phyloP scores from a whole-genome alignment of 2,888 invertebrate genomes.

The Spialia ferax region DNA sequence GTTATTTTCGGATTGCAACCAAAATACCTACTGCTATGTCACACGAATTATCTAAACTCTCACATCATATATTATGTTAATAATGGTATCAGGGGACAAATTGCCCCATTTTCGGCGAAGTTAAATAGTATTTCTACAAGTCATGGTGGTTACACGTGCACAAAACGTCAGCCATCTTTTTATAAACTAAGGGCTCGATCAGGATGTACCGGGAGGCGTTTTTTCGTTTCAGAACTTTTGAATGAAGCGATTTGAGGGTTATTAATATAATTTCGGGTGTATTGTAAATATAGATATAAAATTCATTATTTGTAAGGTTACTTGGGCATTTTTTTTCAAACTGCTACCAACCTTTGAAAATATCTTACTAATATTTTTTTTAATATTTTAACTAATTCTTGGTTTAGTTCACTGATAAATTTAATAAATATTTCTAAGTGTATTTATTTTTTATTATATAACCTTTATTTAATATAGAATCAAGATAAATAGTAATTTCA shows the following conservation, averaged over 20 bases:
- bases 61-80: no score
- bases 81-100: no score
- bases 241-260: no score
- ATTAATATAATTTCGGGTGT: no score
- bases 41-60: no score
- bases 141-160: neutral
- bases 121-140: neutral
- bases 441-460: conserved; percentile 28
- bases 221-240: no score
- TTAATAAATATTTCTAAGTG: conserved; percentile 17
- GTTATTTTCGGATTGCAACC: no score
- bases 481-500: conserved; percentile 28
- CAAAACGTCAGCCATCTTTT: conserved; percentile 3
- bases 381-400: conserved; percentile 21
- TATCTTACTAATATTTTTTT: conserved; percentile 16
- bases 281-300: no score
- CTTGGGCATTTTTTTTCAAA: conserved; percentile 13
- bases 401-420: conserved; percentile 7
- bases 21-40: no score
- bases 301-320: no score
- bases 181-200: neutral
- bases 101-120: neutral
- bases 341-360: conserved; percentile 19
- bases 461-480: conserved; percentile 28
- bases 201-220: neutral